phyloP scores from a whole-genome alignment of 2,113 vertebrate species.

The Actenoides lindsayi region DNA sequence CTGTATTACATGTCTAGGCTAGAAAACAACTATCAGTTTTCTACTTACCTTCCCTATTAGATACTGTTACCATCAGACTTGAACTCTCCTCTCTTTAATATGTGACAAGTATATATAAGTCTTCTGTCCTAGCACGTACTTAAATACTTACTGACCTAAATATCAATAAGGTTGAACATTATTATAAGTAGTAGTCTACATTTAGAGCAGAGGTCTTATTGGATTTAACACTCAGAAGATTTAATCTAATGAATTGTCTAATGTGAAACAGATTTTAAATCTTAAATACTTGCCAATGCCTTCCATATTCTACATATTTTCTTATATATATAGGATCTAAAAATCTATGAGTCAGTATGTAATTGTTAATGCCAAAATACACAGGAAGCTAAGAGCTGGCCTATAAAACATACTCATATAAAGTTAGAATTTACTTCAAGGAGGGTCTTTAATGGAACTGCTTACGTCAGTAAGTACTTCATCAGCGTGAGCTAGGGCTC shows the following conservation, averaged over 20 bases:
- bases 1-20: not conserved
- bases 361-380: not conserved
- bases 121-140: not conserved
- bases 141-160: not conserved
- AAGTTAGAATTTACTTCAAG: not conserved
- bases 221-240: not conserved
- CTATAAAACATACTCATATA: constrained; percentile 19
- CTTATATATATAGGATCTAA: not conserved
- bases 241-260: not conserved
- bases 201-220: not conserved
- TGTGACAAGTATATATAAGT: not conserved
- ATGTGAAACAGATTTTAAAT: not conserved
- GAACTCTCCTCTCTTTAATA: not conserved
- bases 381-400: not conserved
- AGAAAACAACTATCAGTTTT: not conserved
- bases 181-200: not conserved
- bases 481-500: not conserved
- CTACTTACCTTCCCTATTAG: not conserved
- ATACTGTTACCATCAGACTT: not conserved
- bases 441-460: constrained; percentile 14
- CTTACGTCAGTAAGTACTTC: constrained; percentile 10
- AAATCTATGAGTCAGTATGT: not conserved
- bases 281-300: not conserved
- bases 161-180: not conserved
- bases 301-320: not conserved